phyloP scores from a whole-genome alignment of 2,888 invertebrate genomes.

The Candidula unifasciata region DNA sequence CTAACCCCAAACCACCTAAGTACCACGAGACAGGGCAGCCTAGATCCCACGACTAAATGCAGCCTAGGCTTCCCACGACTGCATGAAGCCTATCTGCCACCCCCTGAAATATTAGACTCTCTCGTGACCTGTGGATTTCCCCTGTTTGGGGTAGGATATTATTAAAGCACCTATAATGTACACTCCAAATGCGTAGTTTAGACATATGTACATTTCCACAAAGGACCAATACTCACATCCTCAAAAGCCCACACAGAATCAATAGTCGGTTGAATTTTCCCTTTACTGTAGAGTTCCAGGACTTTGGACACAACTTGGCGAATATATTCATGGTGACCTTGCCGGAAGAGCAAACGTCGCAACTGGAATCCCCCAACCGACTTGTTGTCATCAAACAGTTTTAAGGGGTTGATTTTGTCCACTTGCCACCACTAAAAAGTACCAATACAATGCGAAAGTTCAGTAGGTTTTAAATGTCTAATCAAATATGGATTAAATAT shows the following conservation, averaged over 20 bases:
- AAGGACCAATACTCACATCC: constrained; percentile 82
- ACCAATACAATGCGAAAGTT: neutral
- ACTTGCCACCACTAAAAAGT: constrained; percentile 89
- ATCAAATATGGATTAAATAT: too few relatives aligned
- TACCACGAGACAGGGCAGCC: too few relatives aligned
- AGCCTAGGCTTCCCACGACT: too few relatives aligned
- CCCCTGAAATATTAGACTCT: too few relatives aligned
- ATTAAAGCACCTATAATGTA: too few relatives aligned
- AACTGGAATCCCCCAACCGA: constrained; percentile 89
- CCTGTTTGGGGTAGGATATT: too few relatives aligned
- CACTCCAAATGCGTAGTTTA: too few relatives aligned
- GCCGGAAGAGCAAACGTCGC: constrained; percentile 88
- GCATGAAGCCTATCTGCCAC: too few relatives aligned
- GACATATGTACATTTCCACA: neutral
- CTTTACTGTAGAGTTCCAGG: constrained; percentile 86
- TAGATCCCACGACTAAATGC: too few relatives aligned
- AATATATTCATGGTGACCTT: constrained; percentile 81
- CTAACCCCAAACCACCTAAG: too few relatives aligned
- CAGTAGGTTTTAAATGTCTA: too few relatives aligned
- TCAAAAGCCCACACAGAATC: constrained; percentile 93
- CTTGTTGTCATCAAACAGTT: constrained; percentile 93
- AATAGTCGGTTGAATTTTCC: constrained; percentile 88
- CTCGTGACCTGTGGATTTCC: too few relatives aligned
- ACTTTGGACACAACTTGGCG: constrained; percentile 85
- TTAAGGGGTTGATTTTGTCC: constrained; percentile 92